phyloP scores from a whole-genome alignment of 2,888 invertebrate genomes.

The Theretra japonica region DNA sequence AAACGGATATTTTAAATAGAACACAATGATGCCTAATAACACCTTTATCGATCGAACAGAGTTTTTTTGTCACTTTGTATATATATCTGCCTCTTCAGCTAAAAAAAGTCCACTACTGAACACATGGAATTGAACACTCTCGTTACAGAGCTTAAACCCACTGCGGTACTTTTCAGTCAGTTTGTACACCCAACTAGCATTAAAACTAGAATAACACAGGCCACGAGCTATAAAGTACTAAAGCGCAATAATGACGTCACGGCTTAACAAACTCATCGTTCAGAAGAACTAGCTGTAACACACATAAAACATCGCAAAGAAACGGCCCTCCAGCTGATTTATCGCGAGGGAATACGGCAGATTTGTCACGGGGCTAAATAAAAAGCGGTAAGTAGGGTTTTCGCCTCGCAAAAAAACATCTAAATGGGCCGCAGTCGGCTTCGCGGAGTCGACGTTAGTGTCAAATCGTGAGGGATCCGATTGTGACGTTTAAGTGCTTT shows the following conservation, averaged over 20 bases:
- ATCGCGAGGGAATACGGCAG: constrained; percentile 25
- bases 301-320: constrained; percentile 4
- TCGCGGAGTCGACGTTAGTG: not conserved
- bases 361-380: constrained; percentile 26
- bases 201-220: not conserved
- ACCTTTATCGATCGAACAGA: too few relatives aligned
- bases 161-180: too few relatives aligned
- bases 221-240: too few relatives aligned
- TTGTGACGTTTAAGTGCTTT: not conserved
- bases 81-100: too few relatives aligned
- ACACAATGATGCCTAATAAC: too few relatives aligned
- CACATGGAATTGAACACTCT: too few relatives aligned
- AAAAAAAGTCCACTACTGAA: too few relatives aligned
- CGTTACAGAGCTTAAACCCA: too few relatives aligned
- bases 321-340: constrained; percentile 19
- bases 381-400: constrained; percentile 14
- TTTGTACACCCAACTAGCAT: too few relatives aligned
- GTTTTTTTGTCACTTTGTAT: too few relatives aligned
- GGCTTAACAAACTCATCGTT: constrained; percentile 9
- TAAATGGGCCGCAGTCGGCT: constrained; percentile 10
- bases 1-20: too few relatives aligned
- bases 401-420: constrained; percentile 22
- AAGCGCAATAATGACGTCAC: not conserved
- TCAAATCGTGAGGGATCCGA: constrained; percentile 13
- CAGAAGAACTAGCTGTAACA: constrained; percentile 5